Percentiles rank a stretch among this genome's conserved stretches.
These are phyloP conservation scores for Tadarida brasiliensis DNA, from an alignment of 2,797 vertebrate species.

Conservation along the genomic window DNA sequence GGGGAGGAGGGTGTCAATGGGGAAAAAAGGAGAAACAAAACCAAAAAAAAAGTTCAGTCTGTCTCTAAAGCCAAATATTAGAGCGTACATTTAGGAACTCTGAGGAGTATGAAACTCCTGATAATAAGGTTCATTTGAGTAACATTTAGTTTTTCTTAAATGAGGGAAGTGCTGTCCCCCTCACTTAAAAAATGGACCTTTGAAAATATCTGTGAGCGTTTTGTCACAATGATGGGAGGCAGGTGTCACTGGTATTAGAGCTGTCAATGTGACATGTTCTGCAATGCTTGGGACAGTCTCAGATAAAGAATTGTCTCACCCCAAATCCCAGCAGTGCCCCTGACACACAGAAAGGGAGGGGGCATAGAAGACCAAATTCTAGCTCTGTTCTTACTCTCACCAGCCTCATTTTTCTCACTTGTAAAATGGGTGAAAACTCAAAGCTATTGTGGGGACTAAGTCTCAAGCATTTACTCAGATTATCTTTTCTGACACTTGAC, in stretches of 20 bases:
- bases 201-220: not conserved
- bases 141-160: not conserved
- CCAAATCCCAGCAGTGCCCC: not conserved
- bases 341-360: not conserved
- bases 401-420: not conserved
- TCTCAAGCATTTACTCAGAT: not conserved
- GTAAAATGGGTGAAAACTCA: not conserved
- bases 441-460: not conserved
- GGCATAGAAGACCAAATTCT: not conserved
- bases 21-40: too few species aligned
- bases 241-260: not conserved
- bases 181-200: not conserved
- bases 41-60: not conserved
- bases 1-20: too few species aligned
- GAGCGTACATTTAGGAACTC: not conserved
- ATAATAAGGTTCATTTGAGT: not conserved
- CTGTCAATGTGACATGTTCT: not conserved
- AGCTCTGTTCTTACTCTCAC: not conserved
- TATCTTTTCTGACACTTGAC: not conserved
- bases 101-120: not conserved
- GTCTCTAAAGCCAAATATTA: not conserved
- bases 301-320: not conserved
- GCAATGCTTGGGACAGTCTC: not conserved
- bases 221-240: not conserved
- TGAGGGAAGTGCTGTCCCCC: not conserved